Evolutionary conservation across 2,797 vertebrate genomes (phyloP).

Genomic region (Peromyscus eremicus): DNA sequence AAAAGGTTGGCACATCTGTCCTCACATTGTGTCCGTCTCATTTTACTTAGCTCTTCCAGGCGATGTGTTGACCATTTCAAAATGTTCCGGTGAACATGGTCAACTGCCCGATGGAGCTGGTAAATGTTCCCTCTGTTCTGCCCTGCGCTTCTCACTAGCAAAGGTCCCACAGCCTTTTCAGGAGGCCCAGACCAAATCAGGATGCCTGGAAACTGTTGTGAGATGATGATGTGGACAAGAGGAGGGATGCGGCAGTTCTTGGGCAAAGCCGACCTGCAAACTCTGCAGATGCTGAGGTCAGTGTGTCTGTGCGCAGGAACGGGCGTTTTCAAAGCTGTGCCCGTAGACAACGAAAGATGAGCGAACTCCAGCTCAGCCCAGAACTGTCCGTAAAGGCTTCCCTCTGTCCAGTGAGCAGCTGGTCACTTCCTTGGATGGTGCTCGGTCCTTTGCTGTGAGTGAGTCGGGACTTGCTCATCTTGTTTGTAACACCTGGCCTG

Average conservation of each 20-base stretch:
- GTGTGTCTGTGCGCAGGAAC: background rate
- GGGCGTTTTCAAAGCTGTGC: too few relatives aligned
- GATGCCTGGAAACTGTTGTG: too few relatives aligned
- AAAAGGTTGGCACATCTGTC: background rate
- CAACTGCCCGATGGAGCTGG: background rate
- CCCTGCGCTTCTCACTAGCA: background rate
- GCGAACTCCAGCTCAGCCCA: too few relatives aligned
- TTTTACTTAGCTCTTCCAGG: background rate
- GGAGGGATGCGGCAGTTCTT: fast-evolving
- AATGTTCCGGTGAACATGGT: background rate
- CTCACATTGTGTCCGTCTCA: background rate
- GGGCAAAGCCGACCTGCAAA: background rate
- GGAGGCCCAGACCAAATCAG: background rate
- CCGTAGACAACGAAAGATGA: background rate
- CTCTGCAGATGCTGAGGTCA: background rate
- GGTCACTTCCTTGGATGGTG: background rate
- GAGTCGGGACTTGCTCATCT: background rate
- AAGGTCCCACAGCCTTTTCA: background rate
- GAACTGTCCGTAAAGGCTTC: background rate
- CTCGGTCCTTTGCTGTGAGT: background rate
- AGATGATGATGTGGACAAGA: background rate
- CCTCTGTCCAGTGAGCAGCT: background rate
- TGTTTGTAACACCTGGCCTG: background rate
- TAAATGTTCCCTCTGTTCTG: background rate
- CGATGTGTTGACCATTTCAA: background rate